Base-by-base conservation (phyloP, 2,797 vertebrate genomes). In the Micrastur ruficollis region DNA sequence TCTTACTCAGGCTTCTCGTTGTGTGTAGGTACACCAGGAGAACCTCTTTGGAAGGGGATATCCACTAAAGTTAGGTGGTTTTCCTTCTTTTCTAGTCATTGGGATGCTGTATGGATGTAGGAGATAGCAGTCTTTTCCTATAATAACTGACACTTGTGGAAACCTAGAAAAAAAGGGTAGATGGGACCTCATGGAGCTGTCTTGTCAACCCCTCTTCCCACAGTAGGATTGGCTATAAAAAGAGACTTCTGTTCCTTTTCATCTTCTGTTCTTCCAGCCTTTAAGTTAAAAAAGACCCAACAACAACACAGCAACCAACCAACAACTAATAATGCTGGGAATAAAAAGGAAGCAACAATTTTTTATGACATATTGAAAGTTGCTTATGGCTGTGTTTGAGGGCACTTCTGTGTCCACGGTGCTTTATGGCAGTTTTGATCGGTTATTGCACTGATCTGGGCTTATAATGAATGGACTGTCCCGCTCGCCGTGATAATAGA, bases 381-480 rank as follows among this genome's bases (percentile, higher is more conserved):
- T 81, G 55, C 68, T 96, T 34, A 26, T 15, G 88, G 93, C 72
- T 90, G 50, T 59, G 83, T 94, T 94, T 92, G 95, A 91, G 86
- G 92, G 63, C 66, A 90, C 40, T 87, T 85, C 83, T 31, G 72
- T 3, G 8, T 96, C 86, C 73, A 81, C 4, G 3, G 89, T 93
- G 96, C 86, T 97, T 97, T 96, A 90, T 93, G 94, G 96, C 91
- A 71, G 58, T 92, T 94, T 94, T 46, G 76, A 97, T 95, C 81
- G 95, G 96, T 93, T 93, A 50, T 86, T 97, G 97, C 96, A 86
- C 97, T 95, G 95, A 97, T 97, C 96, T 96, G 96, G 62, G 96
- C 93, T 97, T 91, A 58, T 94, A 97, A 98, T 98, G 97, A 98
- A 98, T 98, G 97, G 97, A 95, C 96, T 96, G 95, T 97, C 95